phyloP scores from a whole-genome alignment of 2,113 vertebrate species.

The Myodes glareolus region DNA sequence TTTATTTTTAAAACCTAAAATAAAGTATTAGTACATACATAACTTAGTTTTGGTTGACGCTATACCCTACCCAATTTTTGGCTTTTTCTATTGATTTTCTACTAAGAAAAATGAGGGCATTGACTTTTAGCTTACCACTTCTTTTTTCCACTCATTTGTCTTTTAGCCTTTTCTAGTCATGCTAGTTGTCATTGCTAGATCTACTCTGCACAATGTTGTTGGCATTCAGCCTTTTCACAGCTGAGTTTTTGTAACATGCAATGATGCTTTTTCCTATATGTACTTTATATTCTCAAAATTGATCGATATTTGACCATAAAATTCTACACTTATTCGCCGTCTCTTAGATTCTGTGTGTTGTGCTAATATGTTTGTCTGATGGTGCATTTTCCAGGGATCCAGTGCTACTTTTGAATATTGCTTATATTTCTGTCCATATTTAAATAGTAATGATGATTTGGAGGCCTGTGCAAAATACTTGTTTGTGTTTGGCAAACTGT shows the following conservation, averaged over 20 bases:
- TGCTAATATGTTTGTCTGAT: neutral
- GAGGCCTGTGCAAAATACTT: neutral
- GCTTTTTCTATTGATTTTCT: neutral
- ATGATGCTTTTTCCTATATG: neutral
- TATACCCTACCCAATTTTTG: neutral
- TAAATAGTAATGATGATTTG: neutral
- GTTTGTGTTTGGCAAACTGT: neutral
- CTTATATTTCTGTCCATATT: neutral
- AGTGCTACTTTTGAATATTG: neutral
- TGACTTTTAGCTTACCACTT: neutral
- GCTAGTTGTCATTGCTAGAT: neutral
- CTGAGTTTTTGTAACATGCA: neutral
- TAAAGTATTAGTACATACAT: neutral
- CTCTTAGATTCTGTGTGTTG: neutral
- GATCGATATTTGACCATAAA: neutral
- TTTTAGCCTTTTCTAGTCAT: neutral
- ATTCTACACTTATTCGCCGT: neutral
- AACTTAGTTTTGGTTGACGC: neutral
- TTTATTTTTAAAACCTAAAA: neutral
- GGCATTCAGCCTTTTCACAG: neutral
- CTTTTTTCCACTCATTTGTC: neutral
- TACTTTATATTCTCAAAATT: neutral
- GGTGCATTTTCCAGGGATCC: neutral
- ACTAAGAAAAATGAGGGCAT: neutral
- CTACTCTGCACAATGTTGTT: neutral